Evolutionary conservation across 2,797 vertebrate genomes (phyloP), one percentile per base, ranked within the genome.

Genomic region (Aplochiton taeniatus): DNA sequence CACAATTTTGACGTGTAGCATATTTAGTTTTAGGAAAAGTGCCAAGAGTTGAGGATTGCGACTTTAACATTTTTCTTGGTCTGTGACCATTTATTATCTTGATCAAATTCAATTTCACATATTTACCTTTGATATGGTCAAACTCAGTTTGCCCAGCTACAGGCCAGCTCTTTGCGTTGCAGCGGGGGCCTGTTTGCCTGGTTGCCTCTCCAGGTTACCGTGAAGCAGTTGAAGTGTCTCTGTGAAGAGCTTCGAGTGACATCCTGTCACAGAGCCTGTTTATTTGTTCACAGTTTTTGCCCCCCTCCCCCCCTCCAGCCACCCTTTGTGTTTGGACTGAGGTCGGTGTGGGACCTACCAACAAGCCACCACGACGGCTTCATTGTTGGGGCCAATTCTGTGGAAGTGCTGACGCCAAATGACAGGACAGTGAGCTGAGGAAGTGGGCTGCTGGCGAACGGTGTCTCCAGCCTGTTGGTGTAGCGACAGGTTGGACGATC

Each of bases 301-400:
- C 72, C 79, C 69, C 78, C 79, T 81, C 72, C 67, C 60, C 72
- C 79, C 69, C 78, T 78, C 81, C 72, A 63, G 75, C 16, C 67
- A 68, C 74, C 69, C 72, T 31, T 49, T 61, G 6, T 87, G 85
- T 86, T 90, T 89, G 86, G 85, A 80, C 89, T 88, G 83, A 70
- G 82, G 80, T 87, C 82, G 82, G 72, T 64, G 75, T 77, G 66
- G 66, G 75, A 82, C 76, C 78, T 41, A 45, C 69, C 66, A 48
- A 70, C 77, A 77, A 80, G 56, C 78, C 68, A 75, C 68, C 77
- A 80, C 78, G 83, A 71, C 85, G 76, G 84, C 63, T 52, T 83
- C 74, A 86, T 90, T 91, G 90, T 89, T 77, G 75, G 66, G 70
- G 66, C 44, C 65, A 67, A 43, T 66, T 77, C 57, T 55, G 80